Conservation (phyloP, 2,888 invertebrate genomes). For the Dione vanillae region DNA sequence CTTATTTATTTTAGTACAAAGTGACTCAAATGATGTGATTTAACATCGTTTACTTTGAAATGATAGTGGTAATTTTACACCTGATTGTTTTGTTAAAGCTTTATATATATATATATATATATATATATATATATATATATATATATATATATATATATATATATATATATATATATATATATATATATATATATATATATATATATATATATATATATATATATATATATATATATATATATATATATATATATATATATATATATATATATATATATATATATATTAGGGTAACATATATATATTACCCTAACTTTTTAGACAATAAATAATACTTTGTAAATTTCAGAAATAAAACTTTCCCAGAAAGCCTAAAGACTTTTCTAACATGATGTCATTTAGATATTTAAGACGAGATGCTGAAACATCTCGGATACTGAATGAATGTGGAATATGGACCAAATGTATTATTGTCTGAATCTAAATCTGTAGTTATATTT, state of each 20-base stretch:
- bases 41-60: neutral
- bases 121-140: too few species aligned
- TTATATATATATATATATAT: too few species aligned
- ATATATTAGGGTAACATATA: too few species aligned
- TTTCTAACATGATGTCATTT: too few species aligned
- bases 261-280: too few species aligned
- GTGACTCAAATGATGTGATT: neutral
- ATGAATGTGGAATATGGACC: constrained; percentile 19
- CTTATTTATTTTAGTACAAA: neutral
- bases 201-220: too few species aligned
- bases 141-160: too few species aligned
- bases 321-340: neutral
- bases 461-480: constrained; percentile 33
- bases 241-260: too few species aligned
- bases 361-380: neutral
- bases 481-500: constrained; percentile 48
- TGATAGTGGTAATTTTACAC: neutral
- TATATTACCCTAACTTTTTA: neutral
- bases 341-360: neutral
- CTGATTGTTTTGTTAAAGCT: neutral
- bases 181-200: too few species aligned
- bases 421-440: constrained; percentile 44
- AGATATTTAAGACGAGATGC: constrained; percentile 38
- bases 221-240: too few species aligned
- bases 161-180: too few species aligned